Conservation (phyloP, 2,888 invertebrate genomes). For the Chironomus riparius region DNA sequence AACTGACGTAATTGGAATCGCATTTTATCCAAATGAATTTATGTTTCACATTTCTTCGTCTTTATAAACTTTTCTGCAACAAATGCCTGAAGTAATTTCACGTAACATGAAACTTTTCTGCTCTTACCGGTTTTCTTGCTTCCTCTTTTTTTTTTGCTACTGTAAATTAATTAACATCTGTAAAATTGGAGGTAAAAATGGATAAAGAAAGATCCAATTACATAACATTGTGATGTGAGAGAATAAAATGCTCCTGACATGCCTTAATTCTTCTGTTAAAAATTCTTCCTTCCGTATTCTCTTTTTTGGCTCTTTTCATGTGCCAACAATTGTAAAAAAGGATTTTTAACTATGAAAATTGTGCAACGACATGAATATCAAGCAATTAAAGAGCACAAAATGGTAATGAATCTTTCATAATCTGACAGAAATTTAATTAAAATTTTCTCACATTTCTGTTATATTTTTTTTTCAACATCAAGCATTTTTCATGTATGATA, state of each 20-base stretch:
- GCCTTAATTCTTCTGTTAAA: not conserved
- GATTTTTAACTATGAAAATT: not conserved
- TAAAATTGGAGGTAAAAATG: not conserved
- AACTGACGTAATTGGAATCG: not conserved
- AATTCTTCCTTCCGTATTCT: not conserved
- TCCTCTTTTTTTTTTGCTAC: not conserved
- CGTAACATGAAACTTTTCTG: not conserved
- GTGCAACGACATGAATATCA: not conserved
- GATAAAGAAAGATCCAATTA: not conserved
- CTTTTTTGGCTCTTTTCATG: too few species aligned
- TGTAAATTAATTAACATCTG: not conserved
- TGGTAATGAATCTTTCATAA: not conserved
- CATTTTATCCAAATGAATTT: not conserved
- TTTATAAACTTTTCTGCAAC: not conserved
- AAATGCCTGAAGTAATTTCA: not conserved
- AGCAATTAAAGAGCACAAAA: not conserved
- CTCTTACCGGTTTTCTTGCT: not conserved
- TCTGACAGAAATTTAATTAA: not conserved
- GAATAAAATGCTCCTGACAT: not conserved
- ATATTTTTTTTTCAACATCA: too few species aligned
- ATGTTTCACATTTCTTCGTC: not conserved
- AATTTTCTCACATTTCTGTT: not conserved
- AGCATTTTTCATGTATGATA: too few species aligned
- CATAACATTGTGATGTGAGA: not conserved
- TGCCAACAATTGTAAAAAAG: not conserved